Evolutionary conservation across 1,140 invertebrate species (phyloP), one percentile per base, ranked within the genome.

Genomic region (Paralvinella palmiformis): DNA sequence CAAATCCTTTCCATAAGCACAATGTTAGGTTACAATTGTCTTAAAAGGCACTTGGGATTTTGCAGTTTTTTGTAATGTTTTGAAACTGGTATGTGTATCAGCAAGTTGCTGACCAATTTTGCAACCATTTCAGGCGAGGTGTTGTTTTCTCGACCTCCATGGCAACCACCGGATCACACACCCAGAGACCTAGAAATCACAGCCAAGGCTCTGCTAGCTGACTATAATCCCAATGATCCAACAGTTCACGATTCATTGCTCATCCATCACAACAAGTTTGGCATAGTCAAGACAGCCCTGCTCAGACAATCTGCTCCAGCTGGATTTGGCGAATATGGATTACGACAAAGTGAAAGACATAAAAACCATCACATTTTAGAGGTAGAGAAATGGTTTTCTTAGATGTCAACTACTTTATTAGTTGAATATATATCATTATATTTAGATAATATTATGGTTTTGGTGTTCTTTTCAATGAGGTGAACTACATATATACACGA

Each of bases 151-250:
- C 41, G 75, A 44, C 75, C 73, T 52, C 71, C 75, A 6, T 70
- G 75, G 75, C 59, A 68, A 41, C 57, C 66, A 15, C 67, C 71
- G 17, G 71, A 75, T 41, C 62, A 59, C 27, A 66, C 71, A 17
- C 75, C 77, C 22, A 73, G 74, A 62, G 75, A 79, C 59, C 53
- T 79, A 3, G 68, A 74, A 7, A 72, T 69, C 31, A 68, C 75
- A 2, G 68, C 67, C 33, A 66, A 72, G 56, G 74, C 75, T 20
- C 62, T 76, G 48, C 24, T 74, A 15, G 61, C 71, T 41, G 74
- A 72, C 22, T 67, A 63, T 17, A 76, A 77, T 57, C 69, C 74
- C n/a, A 78, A 78, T 65, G 74, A 75, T 52, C 75, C 74, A 20
- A 68, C 66, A 33, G 32, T 45, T 52, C 41, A 64, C 32, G 22